phyloP scores from a whole-genome alignment of 1,140 invertebrate genomes.

The Drosophila triauraria region DNA sequence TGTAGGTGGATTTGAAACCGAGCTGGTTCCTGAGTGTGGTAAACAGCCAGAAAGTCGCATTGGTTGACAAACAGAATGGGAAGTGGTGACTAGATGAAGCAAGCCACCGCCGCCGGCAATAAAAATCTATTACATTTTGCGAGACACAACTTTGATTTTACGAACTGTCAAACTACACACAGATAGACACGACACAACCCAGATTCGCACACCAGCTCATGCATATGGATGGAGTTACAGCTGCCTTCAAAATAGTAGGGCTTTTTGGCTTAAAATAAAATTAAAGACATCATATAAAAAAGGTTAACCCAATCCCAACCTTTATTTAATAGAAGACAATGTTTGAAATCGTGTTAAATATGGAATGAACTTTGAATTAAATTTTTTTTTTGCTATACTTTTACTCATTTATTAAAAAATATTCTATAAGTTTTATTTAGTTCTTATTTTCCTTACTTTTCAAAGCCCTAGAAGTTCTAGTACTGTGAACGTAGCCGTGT shows the following conservation, averaged over 20 bases:
- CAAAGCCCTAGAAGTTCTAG: background rate
- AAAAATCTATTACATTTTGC: conserved; percentile 72
- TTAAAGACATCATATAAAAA: background rate
- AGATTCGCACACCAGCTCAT: conserved; percentile 29
- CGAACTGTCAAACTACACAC: conserved; percentile 67
- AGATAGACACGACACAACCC: conserved; percentile 28
- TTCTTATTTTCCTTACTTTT: background rate
- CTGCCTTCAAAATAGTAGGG: background rate
- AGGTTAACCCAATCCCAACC: background rate
- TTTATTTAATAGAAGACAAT: too few species aligned
- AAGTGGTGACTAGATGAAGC: conserved; percentile 59
- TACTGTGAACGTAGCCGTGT: background rate
- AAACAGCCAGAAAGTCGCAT: conserved; percentile 60
- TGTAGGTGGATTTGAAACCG: conserved; percentile 14
- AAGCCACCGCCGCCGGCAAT: conserved; percentile 60
- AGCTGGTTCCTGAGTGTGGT: conserved; percentile 25
- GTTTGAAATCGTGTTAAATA: too few species aligned
- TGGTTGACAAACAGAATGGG: conserved; percentile 43
- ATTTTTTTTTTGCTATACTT: too few species aligned
- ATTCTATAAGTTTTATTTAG: too few species aligned
- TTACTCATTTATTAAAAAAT: too few species aligned
- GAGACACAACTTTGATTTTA: conserved; percentile 77
- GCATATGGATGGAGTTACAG: conserved; percentile 11
- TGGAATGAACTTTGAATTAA: too few species aligned
- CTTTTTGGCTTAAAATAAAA: background rate